Evolutionary conservation across 2,888 invertebrate genomes (phyloP), one percentile per base, ranked within the genome.

Genomic region (Sthenelais limicola): DNA sequence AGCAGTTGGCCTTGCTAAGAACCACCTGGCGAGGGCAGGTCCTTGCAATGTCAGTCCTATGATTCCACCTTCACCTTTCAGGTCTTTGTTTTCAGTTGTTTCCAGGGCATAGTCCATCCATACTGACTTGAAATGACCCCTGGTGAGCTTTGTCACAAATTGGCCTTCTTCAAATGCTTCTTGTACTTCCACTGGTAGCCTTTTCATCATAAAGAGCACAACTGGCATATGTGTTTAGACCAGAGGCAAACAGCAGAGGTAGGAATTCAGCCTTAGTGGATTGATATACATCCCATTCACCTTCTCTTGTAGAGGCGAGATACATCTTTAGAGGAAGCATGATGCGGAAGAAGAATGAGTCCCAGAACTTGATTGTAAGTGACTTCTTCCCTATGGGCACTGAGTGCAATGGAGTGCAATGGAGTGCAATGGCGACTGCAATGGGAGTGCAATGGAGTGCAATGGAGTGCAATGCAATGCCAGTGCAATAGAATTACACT

Each of bases 71-170:
- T 15, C 35, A 18, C 66, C 66, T 66, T 66, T 66, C 3, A 66
- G 38, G 32, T 4, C 26, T 48, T 68, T 68, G 33, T 68, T 68
- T 21, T 68, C 24, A 9, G 49, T 68, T 4, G 28, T 26, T 28
- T 66, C 66, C 35, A 66, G 28, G 5, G 66, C 38, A 66, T 66
- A 66, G 38, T 66, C 66, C 12, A 33, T n/a, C 66, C 66, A 66
- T 5, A 38, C 66, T 5, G 9, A 33, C 33, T 66, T 66, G 38
- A 66, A 68, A 5, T 26, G 26, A 3, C 68, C 68, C 18, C 28
- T 68, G 4, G 47, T 12, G 21, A 68, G 48, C 38, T 38, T 66
- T 9, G 43, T 43, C n/a, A 66, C 66, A 21, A 33, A 33, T 4
- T n/a, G 38, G 3, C 21, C 28, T 7, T 66, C 43, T 4, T n/a